Evolutionary conservation across 2,888 invertebrate species (phyloP), one percentile per base, ranked within the genome.

Genomic region (Coremacera marginata): DNA sequence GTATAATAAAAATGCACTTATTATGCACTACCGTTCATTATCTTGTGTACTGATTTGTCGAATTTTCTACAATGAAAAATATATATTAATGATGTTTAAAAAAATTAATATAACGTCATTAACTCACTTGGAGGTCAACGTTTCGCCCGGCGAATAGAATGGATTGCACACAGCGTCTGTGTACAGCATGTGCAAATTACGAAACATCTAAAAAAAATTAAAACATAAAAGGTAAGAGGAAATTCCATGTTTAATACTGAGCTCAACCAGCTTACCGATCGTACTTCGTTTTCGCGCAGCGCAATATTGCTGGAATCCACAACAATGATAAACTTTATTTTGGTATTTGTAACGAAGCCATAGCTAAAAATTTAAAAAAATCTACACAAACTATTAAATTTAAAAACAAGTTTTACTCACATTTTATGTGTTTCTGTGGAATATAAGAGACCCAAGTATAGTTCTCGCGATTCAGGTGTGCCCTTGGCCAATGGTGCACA

Each of bases 261-360:
- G 16, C 22, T 60, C 27, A n/a, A 37, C 25, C 3, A n/a, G 79
- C 86, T 85, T 90, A 97, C 96, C 84, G 95, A 95, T 90, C 97
- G 92, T 14, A 98, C 97, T 91, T 98, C 98, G 86, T 97, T 98
- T 88, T 98, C 98, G 79, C 98, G 90, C 63, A 98, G 91, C 19
- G 95, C 93, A 79, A 95, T 94, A 86, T 97, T 97, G 25, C 95
- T 94, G 0, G 97, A 95, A 89, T 97, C 97, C 2, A 98, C 94
- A 49, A 98, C 95, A 77, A 98, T 94, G 8, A 98, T 94, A 86
- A 98, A 94, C 89, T 98, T 98, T 9, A 98, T 95, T 90, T 95
- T 95, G 0, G 98, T 98, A 86, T 98, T 98, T n/a, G 98, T 98
- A 9, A 98, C 96, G 90, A 98, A 98, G 0, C 98, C 98, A 90